A percentile compares a stretch with the other conserved stretches of the same genome.
phyloP scores from a whole-genome alignment of 35 echinoderm and acorn worm species.

The Strongylocentrotus purpuratus region DNA sequence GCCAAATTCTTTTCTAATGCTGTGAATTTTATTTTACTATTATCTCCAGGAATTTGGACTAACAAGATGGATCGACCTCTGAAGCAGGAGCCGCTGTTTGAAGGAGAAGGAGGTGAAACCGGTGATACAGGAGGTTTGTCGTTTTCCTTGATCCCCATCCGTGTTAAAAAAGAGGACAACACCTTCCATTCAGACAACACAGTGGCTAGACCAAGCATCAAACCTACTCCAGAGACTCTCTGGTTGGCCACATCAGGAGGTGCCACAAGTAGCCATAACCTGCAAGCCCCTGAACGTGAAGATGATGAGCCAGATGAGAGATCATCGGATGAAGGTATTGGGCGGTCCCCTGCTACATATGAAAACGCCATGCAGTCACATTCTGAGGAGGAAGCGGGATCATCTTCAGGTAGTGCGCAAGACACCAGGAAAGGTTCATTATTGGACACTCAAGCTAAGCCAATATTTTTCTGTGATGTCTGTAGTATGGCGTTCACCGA shows the following conservation, averaged over 20 bases:
- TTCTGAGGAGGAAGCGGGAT: not conserved
- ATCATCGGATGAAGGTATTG: not conserved
- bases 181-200: not conserved
- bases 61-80: not conserved
- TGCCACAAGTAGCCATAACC: not conserved
- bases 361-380: not conserved
- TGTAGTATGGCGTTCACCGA: not conserved
- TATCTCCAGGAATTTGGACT: not conserved
- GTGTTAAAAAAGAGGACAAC: not conserved
- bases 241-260: not conserved
- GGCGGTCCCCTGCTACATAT: not conserved
- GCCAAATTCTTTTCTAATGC: too few species aligned
- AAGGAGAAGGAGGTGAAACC: not conserved
- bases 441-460: not conserved
- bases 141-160: not conserved
- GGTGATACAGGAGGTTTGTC: not conserved
- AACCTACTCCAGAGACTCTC: not conserved
- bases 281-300: not conserved
- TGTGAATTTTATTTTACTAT: not conserved
- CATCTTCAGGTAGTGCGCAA: not conserved
- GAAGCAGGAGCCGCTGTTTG: not conserved
- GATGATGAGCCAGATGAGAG: not conserved
- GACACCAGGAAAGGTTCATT: not conserved
- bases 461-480: not conserved
- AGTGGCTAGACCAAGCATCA: not conserved